Evolutionary conservation across 2,113 vertebrate species (phyloP).

Genomic region (Centropus bengalensis): DNA sequence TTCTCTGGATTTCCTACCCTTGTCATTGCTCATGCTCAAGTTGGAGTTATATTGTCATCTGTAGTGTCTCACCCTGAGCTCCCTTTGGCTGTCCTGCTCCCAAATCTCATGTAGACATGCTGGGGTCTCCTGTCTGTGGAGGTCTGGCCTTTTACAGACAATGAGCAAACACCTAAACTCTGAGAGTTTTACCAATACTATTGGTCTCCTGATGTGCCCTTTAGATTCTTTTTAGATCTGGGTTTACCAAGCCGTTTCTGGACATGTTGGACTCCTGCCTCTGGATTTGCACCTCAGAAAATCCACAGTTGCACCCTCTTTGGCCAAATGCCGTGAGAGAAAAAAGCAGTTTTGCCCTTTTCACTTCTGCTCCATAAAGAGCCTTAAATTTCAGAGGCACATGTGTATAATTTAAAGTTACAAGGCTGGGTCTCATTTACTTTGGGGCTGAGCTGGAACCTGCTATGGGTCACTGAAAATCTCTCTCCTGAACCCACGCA

Average conservation of each 20-base stretch:
- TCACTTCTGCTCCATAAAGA: neutral
- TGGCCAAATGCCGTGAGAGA: neutral
- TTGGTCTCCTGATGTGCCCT: neutral
- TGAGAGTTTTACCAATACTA: neutral
- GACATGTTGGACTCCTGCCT: neutral
- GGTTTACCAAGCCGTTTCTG: neutral
- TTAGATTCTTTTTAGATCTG: neutral
- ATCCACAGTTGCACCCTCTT: neutral
- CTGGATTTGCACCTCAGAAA: neutral
- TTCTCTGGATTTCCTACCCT: neutral
- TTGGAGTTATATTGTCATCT: rapidly evolving
- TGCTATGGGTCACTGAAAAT: neutral
- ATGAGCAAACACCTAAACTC: neutral
- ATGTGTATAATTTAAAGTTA: neutral
- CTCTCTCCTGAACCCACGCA: neutral
- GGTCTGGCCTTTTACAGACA: neutral
- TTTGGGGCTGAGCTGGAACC: neutral
- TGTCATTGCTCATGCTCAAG: rapidly evolving
- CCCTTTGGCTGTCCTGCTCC: neutral
- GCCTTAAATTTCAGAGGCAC: neutral
- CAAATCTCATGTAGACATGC: neutral
- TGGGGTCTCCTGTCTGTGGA: neutral
- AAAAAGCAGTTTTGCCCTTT: neutral
- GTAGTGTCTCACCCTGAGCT: rapidly evolving
- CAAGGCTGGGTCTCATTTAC: neutral